Base-by-base conservation (phyloP, 2,888 invertebrate species). In the Sminthurides aquaticus region DNA sequence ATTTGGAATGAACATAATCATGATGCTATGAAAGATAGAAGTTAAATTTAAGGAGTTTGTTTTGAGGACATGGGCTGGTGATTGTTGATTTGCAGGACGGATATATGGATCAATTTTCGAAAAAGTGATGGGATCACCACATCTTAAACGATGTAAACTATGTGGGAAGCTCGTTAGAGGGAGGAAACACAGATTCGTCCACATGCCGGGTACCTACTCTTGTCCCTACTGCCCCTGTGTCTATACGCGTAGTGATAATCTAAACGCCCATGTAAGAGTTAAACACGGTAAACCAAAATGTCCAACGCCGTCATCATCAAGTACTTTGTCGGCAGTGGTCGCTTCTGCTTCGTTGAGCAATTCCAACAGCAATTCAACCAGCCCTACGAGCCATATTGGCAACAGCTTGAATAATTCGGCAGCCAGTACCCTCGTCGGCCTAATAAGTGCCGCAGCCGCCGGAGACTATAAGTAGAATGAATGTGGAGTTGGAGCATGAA, bases 41-140 rank as follows among this genome's bases (percentile, higher is more conserved):
- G 43, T 43, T 8, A 11, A 18, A 43, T 43, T 43, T 8, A 43
- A 11, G 43, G n/a, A n/a, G n/a, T n/a, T n/a, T n/a, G n/a, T n/a
- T n/a, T n/a, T n/a, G n/a, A n/a, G n/a, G n/a, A n/a, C n/a, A n/a
- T n/a, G 8, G 20, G n/a, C 24, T 56, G 54, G 34, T 57, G 60
- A 43, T 67, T 69, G 61, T 69, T 62, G 69, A 60, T 70, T 70
- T 69, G 60, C 69, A 74, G 74, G 74, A 64, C 71, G 74, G 49
- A 74, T 74, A 66, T 74, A 69, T 67, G 74, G 74, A 69, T 71
- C 71, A 52, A 74, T 74, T 56, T 74, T 74, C 68, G 74, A 74
- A 68, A 74, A 74, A 66, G 74, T 74, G 64, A 70, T 71, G 61
- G 74, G 74, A 64, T 72, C 72, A 55, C 74, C 74, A 34, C 74